Conservation (phyloP, 2,888 invertebrate genomes). For the Cantharis rustica region DNA sequence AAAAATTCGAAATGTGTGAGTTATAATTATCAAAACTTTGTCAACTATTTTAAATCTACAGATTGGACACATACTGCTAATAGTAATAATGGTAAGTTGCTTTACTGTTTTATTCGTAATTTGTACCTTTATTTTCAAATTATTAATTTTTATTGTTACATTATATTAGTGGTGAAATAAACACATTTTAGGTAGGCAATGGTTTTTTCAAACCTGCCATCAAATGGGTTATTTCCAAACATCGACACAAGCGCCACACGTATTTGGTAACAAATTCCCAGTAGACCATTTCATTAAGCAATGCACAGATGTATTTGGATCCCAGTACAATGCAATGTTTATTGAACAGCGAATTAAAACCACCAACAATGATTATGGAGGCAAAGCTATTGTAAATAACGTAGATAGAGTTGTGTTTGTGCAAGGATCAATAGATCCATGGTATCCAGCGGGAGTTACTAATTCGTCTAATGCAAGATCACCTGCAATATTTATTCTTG, state of each 20-base stretch:
- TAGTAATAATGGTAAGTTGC: background rate
- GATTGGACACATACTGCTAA: background rate
- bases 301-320: background rate
- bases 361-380: background rate
- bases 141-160: no score
- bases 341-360: background rate
- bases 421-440: background rate
- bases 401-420: background rate
- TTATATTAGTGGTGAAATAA: no score
- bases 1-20: background rate
- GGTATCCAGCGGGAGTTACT: background rate
- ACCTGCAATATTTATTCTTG: background rate
- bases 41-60: background rate
- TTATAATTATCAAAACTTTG: background rate
- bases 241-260: background rate
- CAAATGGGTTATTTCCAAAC: background rate
- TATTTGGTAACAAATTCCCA: background rate
- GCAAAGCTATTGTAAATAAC: background rate
- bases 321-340: background rate
- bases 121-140: no score
- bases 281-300: background rate
- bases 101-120: no score
- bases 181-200: background rate
- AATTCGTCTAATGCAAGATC: background rate
- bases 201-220: slow-evolving; percentile 11